Evolutionary conservation across 2,888 invertebrate species (phyloP).

Genomic region (Pogonocherus hispidulus): DNA sequence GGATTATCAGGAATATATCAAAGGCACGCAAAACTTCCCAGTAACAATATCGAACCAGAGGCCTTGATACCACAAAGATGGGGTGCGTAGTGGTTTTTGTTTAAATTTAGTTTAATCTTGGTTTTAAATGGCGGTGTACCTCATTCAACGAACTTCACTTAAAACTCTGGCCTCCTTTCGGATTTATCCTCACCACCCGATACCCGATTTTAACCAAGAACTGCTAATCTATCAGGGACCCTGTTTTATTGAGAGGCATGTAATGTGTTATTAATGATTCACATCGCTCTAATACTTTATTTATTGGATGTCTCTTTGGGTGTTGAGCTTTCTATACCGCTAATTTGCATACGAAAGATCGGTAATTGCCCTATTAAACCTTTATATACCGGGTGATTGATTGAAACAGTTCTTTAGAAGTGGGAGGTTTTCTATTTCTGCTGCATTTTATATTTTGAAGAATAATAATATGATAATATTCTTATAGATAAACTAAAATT

Average conservation of each 20-base stretch:
- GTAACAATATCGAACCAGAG: not conserved
- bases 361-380: too few relatives aligned
- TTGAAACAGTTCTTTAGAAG: too few relatives aligned
- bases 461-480: too few relatives aligned
- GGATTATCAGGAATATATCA: not conserved
- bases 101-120: slow-evolving; percentile 16
- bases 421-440: too few relatives aligned
- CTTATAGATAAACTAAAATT: too few relatives aligned
- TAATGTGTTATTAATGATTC: slow-evolving; percentile 12
- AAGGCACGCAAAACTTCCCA: not conserved
- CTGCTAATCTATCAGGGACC: slow-evolving; percentile 21
- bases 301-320: not conserved
- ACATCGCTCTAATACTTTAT: not conserved
- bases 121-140: slow-evolving; percentile 7
- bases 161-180: slow-evolving; percentile 1
- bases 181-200: slow-evolving; percentile 28
- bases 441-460: too few relatives aligned
- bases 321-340: too few relatives aligned
- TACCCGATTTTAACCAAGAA: slow-evolving; percentile 26
- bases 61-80: not conserved
- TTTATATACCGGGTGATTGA: too few relatives aligned
- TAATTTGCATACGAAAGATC: too few relatives aligned
- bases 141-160: slow-evolving; percentile 10
- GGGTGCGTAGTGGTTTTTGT: slow-evolving; percentile 2
- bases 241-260: not conserved